Evolutionary conservation across 2,888 invertebrate species (phyloP).

Genomic region (Tinea pellionella): DNA sequence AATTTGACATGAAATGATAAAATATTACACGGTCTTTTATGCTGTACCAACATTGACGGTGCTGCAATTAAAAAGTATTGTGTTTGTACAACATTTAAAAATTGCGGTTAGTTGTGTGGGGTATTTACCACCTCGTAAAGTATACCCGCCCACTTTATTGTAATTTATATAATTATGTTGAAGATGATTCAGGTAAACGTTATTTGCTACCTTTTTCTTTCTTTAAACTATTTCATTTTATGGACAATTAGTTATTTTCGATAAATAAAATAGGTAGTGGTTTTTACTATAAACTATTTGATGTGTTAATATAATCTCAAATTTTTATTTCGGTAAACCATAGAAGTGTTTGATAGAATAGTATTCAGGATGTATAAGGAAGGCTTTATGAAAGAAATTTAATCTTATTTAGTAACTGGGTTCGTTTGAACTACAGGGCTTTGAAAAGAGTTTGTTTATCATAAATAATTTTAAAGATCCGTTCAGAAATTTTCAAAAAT

Average conservation of each 20-base stretch:
- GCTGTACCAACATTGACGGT: too few relatives aligned
- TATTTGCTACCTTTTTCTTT: not conserved
- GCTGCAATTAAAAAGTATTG: too few relatives aligned
- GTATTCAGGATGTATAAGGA: not conserved
- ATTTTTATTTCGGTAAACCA: too few relatives aligned
- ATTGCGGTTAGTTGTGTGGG: not conserved
- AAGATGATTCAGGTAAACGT: not conserved
- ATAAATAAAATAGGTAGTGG: too few relatives aligned
- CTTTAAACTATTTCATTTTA: not conserved
- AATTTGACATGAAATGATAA: too few relatives aligned
- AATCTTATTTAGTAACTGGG: not conserved
- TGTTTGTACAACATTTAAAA: too few relatives aligned
- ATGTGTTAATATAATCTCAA: too few relatives aligned
- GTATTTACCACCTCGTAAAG: not conserved
- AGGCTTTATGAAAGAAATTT: not conserved
- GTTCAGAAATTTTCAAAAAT: not conserved
- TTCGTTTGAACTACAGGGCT: not conserved
- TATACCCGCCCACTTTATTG: slow-evolving; percentile 1
- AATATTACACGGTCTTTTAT: too few relatives aligned
- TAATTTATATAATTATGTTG: not conserved
- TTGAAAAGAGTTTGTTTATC: not conserved
- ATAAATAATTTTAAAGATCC: not conserved
- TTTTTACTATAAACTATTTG: too few relatives aligned
- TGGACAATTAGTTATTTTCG: too few relatives aligned
- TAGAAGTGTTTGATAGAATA: too few relatives aligned